Conservation (phyloP, 2,888 invertebrate genomes). For the Lomographa bimaculata region DNA sequence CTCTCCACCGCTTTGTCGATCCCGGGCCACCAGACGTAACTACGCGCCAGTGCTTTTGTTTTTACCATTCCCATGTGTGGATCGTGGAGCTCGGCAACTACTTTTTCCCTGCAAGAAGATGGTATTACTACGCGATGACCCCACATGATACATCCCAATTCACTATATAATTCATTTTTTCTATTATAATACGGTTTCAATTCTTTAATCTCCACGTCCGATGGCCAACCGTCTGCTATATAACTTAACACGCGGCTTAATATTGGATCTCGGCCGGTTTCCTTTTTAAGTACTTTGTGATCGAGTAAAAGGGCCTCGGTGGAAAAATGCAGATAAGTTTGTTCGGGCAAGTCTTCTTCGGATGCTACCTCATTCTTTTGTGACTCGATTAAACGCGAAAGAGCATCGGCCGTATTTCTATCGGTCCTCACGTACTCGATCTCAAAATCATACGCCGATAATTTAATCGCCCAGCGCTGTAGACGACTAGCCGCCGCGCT, state of each 20-base stretch:
- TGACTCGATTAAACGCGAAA: no score
- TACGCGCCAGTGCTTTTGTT: slow-evolving; percentile 21
- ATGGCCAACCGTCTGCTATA: slow-evolving; percentile 31
- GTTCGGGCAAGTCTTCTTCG: slow-evolving; percentile 16
- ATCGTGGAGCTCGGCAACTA: slow-evolving; percentile 16
- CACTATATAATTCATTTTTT: slow-evolving; percentile 27
- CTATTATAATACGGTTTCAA: slow-evolving; percentile 30
- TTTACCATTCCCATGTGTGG: slow-evolving; percentile 27
- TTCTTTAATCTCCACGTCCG: slow-evolving; percentile 3
- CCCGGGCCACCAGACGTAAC: slow-evolving; percentile 28
- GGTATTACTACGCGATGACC: slow-evolving; percentile 9
- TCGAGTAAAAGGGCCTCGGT: slow-evolving; percentile 21
- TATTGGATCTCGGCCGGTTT: slow-evolving; percentile 18
- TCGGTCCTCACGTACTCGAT: no score
- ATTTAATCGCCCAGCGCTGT: no score
- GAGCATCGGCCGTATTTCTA: no score
- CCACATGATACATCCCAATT: slow-evolving; percentile 29
- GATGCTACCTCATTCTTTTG: background rate
- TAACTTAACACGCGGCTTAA: slow-evolving; percentile 24
- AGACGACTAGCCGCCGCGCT: no score
- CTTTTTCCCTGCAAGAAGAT: slow-evolving; percentile 1
- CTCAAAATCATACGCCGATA: no score
- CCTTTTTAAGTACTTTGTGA: slow-evolving; percentile 13
- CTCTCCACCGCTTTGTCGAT: slow-evolving; percentile 36
- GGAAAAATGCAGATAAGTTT: slow-evolving; percentile 27